Base-by-base conservation (phyloP, 92 coral and sea anemone genomes). In the Epizoanthus scotinus region DNA sequence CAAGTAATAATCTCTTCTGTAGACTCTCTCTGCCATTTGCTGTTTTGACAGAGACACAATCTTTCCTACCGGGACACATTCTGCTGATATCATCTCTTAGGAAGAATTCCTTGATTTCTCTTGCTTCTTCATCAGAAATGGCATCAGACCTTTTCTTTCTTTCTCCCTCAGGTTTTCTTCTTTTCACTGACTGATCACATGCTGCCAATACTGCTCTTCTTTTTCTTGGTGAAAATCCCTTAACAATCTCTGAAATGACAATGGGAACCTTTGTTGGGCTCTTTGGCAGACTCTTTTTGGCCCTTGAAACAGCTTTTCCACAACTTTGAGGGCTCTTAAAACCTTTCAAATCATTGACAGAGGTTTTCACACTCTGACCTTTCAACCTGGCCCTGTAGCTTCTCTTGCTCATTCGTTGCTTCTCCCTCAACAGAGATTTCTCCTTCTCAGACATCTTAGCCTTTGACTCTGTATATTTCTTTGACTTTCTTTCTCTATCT, bases 141-240 rank as follows among this genome's bases (percentile, higher is more conserved):
- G 91, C 87, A 87, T 87, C 90, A 60, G 79, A 82, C 79, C 87
- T 87, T 67, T 69, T 77, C 75, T 87, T 87, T 28, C 84, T 83
- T 57, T 81, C 86, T 36, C 56, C 58, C 4, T 73, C 25, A 19
- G 63, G 82, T 36, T 85, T 79, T 79, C 89, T 80, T 60, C 72
- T 58, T 73, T 86, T 81, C 10, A 68, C 70, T 44, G 74, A 29
- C 27, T 64, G 57, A 59, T 86, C 85, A 80, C 85, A 85, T 40
- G 73, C 78, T 69, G 78, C 84, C 3, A 78, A 53, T 54, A 85
- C 84, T 18, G 84, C 71, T 14, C 63, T 85, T 50, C 84, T 68
- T 71, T 80, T 86, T 53, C 73, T 67, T 6, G 89, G 89, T 28
- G 85, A 79, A 12, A 86, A 55, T 26, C 62, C 82, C 59, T 79